Percentiles rank a stretch among this genome's conserved stretches.
Evolutionary conservation across 1,140 invertebrate genomes (phyloP).

Genomic region (Protaetia brevitarsis): DNA sequence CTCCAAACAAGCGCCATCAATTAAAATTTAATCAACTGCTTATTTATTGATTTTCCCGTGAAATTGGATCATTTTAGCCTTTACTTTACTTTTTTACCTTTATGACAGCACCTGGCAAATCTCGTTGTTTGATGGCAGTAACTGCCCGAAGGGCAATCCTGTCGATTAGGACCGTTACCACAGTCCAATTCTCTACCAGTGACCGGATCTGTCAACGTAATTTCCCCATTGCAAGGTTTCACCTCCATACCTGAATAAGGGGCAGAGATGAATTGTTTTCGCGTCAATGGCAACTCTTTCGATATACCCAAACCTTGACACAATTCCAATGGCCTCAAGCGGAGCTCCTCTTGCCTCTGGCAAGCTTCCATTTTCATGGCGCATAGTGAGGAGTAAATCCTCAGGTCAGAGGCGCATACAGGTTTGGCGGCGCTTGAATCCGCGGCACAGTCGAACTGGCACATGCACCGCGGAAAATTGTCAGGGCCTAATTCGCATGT

Average conservation of each 20-base stretch:
- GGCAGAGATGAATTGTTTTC: slow-evolving; percentile 9
- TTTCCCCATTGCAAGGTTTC: slow-evolving; percentile 80
- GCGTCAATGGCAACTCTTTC: not conserved
- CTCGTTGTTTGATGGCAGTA: slow-evolving; percentile 81
- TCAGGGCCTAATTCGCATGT: slow-evolving; percentile 75
- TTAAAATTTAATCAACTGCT: not conserved
- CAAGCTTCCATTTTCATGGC: slow-evolving; percentile 85
- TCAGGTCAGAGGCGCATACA: slow-evolving; percentile 81
- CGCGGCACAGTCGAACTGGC: slow-evolving; percentile 66
- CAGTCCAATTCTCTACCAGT: slow-evolving; percentile 79
- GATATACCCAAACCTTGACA: slow-evolving; percentile 66
- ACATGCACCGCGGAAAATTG: slow-evolving; percentile 72
- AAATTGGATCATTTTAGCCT: not conserved
- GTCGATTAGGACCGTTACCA: slow-evolving; percentile 71
- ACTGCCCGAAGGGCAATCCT: slow-evolving; percentile 76
- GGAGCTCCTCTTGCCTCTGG: slow-evolving; percentile 75
- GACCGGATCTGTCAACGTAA: slow-evolving; percentile 67
- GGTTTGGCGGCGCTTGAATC: slow-evolving; percentile 55
- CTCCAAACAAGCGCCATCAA: no score
- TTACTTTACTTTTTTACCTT: slow-evolving; percentile 56
- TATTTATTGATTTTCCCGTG: not conserved
- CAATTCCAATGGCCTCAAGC: slow-evolving; percentile 71
- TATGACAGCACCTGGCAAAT: slow-evolving; percentile 78
- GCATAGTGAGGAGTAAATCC: slow-evolving; percentile 77
- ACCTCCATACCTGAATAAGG: slow-evolving; percentile 69